Base-by-base conservation (phyloP, 2,113 vertebrate genomes). In the Urocitellus parryii region DNA sequence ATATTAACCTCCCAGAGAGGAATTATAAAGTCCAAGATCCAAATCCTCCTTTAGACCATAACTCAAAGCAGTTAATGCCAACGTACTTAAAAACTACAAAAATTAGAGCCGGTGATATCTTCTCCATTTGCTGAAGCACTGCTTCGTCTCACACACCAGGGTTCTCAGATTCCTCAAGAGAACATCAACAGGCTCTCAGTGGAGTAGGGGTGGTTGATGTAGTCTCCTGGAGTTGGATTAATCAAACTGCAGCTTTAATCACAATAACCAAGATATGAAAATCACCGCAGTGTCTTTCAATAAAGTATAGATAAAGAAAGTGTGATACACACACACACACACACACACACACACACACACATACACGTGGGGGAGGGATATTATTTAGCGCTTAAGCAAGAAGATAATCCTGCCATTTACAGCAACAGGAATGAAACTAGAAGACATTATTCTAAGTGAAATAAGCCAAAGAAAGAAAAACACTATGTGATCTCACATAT, bases 11-110 rank as follows among this genome's bases (percentile, higher is more conserved):
- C 61, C 53, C 27, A 76, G 84, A 53, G 65, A 85, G 51, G 22
- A 91, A 88, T 82, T 84, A 53, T 24, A 2, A 85, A 88, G 37
- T 70, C 6, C 39, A 76, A 89, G 81, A 80, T 91, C 88, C 77
- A 96, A 96, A 93, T 88, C 7, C 1, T n/a, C 25, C 32, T 53
- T 96, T 93, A 72, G 6, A 37, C 37, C 61, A 68, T 74, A 65
- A 84, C 61, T 56, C 34, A 82, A 90, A 93, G 37, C 51, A 81
- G 88, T 48, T 81, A 91, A 86, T n/a, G 22, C 20, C 74, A 67
- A 94, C 11, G 37, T 53, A 37, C 72, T 79, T 76, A 67, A 94
- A 80, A 83, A 84, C 72, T 76, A 74, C 2, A 45, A 68, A 93
- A 84, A 39, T 76, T 91, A 88, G 81, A 95, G 14, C 58, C 51